Base-by-base conservation (phyloP, 2,113 vertebrate genomes). In the Nannospalax galili region DNA sequence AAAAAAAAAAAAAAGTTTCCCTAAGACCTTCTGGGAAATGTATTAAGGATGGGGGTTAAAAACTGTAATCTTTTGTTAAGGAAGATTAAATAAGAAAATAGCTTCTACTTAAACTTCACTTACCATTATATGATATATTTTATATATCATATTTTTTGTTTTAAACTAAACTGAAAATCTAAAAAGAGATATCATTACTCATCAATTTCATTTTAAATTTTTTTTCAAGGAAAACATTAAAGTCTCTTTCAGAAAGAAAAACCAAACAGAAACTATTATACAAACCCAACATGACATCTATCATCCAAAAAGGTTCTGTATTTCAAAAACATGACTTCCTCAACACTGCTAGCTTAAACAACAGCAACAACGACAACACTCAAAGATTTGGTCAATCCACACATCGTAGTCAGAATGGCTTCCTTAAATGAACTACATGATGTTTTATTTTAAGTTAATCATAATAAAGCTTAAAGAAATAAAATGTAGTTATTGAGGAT, bases 261-360 rank as follows among this genome's bases (percentile, higher is more conserved):
- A 4, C 20, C 75, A 87, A 94, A 56, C 30, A 89, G 60, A 93
- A 95, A 80, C 40, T 90, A 84, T 32, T 84, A 81, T 19, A 96
- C 28, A 96, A 96, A 90, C 10, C 58, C 26, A 91, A 87, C 48
- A 95, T 90, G 19, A 94, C 81, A 84, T 82, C 32, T 92, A 85
- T 14, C 65, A 77, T 26, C 35, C 37, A 94, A 73, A 70, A 58
- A 15, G 12, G 32, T 84, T 93, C 94, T n/a, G 70, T 30, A 90
- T 85, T 73, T 94, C 35, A 91, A 84, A 95, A 89, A 65, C 81
- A 15, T 62, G 62, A 62, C 5, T 30, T 77, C n/a, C 30, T 82
- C 37, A 82, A 40, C 24, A 62, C 37, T 40, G 15, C n/a, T 37
- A 32, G 30, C 48, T 77, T 77, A 52, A 52, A 45, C n/a, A n/a